phyloP scores from a whole-genome alignment of 2,888 invertebrate species.

The Crematogaster levior region DNA sequence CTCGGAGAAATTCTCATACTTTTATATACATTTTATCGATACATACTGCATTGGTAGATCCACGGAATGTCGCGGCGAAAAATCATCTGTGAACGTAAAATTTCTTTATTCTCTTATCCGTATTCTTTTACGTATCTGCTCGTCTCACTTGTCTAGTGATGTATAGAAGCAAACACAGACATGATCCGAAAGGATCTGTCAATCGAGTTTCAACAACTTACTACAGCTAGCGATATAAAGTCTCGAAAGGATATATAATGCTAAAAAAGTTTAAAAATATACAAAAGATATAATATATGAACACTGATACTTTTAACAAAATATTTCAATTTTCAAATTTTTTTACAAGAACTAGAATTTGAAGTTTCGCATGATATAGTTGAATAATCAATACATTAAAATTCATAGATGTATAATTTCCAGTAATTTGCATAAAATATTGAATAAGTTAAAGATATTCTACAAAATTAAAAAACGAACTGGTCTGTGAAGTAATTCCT shows the following conservation, averaged over 20 bases:
- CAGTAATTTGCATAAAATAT: background rate
- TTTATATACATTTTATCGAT: slow-evolving; percentile 29
- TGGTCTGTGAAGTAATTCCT: background rate
- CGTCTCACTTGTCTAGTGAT: background rate
- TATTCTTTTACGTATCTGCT: slow-evolving; percentile 1
- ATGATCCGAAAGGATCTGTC: slow-evolving; percentile 34
- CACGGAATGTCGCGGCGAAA: slow-evolving; percentile 17
- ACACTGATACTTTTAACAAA: background rate
- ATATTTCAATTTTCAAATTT: background rate
- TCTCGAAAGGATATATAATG: background rate
- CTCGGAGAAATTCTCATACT: slow-evolving; percentile 15
- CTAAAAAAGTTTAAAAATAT: slow-evolving; percentile 12
- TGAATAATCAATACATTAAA: background rate
- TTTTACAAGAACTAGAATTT: background rate
- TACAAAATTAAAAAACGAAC: background rate
- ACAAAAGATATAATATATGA: slow-evolving; percentile 5
- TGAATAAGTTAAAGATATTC: background rate
- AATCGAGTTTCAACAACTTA: slow-evolving; percentile 19
- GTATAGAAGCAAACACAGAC: slow-evolving; percentile 21
- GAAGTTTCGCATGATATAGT: background rate
- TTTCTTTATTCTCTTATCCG: slow-evolving; percentile 46
- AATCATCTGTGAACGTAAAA: slow-evolving; percentile 49
- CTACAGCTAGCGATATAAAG: background rate
- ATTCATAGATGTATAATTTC: background rate
- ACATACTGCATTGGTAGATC: slow-evolving; percentile 2